phyloP scores from a whole-genome alignment of 2,888 invertebrate species.

The Cheiracanthium punctorium region DNA sequence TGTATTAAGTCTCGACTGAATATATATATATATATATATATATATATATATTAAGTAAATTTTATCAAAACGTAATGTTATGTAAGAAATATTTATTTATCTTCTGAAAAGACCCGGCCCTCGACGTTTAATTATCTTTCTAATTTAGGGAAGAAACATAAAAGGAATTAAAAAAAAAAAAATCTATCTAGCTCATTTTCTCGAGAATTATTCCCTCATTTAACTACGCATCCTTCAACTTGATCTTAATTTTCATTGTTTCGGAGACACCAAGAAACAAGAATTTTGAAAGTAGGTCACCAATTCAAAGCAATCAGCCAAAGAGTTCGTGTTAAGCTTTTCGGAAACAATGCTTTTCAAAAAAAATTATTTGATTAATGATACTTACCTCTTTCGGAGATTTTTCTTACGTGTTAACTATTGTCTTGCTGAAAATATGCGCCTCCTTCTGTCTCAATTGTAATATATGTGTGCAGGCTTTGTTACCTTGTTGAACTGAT shows the following conservation, averaged over 20 bases:
- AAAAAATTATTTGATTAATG: not conserved
- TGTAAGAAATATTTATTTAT: too few species aligned
- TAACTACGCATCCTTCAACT: not conserved
- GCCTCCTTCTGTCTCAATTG: not conserved
- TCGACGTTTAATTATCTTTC: not conserved
- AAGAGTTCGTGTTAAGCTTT: not conserved
- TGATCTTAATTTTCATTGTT: not conserved
- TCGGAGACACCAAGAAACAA: not conserved
- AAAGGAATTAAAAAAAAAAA: too few species aligned
- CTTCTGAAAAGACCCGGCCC: too few species aligned
- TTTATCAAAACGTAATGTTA: too few species aligned
- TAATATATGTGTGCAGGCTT: too few species aligned
- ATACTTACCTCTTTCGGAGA: not conserved
- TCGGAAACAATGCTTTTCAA: not conserved
- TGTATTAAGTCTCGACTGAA: too few species aligned
- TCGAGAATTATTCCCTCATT: not conserved
- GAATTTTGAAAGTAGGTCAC: not conserved
- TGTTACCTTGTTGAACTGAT: too few species aligned
- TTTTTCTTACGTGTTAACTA: not conserved
- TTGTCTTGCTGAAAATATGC: not conserved
- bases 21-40: too few species aligned
- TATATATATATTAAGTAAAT: too few species aligned
- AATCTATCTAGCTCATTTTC: not conserved
- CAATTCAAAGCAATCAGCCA: not conserved
- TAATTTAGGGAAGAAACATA: not conserved